phyloP scores from a whole-genome alignment of 2,113 vertebrate genomes.

The Siniperca knerii region DNA sequence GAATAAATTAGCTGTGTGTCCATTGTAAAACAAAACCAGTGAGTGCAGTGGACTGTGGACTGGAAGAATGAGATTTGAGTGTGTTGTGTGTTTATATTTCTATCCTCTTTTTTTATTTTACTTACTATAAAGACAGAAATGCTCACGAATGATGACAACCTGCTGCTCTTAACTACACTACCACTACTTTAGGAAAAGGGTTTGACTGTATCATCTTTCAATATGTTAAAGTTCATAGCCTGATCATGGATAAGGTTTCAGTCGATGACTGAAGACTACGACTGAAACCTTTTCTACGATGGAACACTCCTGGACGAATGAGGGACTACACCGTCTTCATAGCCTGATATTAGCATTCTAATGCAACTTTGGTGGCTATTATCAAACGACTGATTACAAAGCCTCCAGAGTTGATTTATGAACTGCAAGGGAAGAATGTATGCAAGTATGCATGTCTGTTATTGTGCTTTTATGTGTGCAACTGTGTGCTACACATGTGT shows the following conservation, averaged over 20 bases:
- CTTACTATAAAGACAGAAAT: background rate
- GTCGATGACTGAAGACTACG: no score
- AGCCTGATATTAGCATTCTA: background rate
- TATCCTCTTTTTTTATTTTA: background rate
- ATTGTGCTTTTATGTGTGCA: background rate
- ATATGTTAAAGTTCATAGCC: background rate
- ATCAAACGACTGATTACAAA: background rate
- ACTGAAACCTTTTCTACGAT: no score
- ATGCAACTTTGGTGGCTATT: background rate
- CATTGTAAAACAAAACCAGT: conserved; percentile 17
- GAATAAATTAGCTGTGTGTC: conserved; percentile 34
- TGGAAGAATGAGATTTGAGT: background rate
- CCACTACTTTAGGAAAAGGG: background rate
- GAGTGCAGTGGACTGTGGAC: background rate
- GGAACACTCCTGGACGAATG: no score
- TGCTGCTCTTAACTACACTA: background rate
- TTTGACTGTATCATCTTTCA: background rate
- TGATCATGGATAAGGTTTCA: no score
- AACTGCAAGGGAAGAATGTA: background rate
- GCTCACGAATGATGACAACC: background rate
- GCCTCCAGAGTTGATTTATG: background rate
- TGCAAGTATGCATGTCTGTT: background rate
- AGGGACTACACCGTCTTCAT: no score
- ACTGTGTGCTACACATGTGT: background rate
- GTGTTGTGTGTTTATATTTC: background rate